A percentile compares a stretch with the other conserved stretches of the same genome.
These are phyloP conservation scores for Colletes gigas DNA, from an alignment of 1,140 invertebrate genomes.

Conservation along the genomic window DNA sequence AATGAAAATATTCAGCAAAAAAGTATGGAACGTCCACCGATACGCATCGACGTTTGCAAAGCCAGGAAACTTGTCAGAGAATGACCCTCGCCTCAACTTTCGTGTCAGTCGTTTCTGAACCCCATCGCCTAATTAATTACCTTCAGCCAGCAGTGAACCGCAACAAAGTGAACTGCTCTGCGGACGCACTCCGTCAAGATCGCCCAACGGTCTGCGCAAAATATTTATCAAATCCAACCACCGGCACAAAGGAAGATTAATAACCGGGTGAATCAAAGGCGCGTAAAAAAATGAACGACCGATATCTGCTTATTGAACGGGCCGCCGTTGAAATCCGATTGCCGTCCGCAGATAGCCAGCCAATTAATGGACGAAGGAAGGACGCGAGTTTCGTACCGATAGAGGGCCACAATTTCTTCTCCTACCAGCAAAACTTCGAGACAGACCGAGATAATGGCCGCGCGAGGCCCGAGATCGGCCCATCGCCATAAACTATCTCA, in stretches of 20 bases:
- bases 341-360: conserved; percentile 49
- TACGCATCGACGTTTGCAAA: no score
- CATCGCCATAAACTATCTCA: conserved; percentile 68
- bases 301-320: conserved; percentile 43
- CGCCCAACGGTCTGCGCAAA: conserved; percentile 5
- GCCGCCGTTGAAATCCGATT: conserved; percentile 42
- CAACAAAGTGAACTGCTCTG: not conserved
- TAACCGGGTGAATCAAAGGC: conserved; percentile 7
- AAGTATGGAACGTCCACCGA: no score
- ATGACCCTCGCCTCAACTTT: not conserved
- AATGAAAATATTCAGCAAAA: no score
- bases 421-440: conserved; percentile 7
- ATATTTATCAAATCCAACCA: conserved; percentile 39
- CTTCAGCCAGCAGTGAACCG: not conserved
- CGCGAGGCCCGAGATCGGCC: conserved; percentile 31
- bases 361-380: conserved; percentile 54
- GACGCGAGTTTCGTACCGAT: conserved; percentile 47
- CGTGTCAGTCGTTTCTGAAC: not conserved
- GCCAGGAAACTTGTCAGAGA: no score
- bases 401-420: not conserved
- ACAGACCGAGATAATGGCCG: conserved; percentile 55
- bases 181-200: conserved; percentile 2
- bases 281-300: conserved; percentile 37
- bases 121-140: conserved; percentile 2
- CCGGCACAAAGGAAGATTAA: conserved; percentile 36